A percentile compares a stretch with the other conserved stretches of the same genome.
phyloP scores from a whole-genome alignment of 2,113 vertebrate genomes.

The Oncorhynchus gorbuscha region DNA sequence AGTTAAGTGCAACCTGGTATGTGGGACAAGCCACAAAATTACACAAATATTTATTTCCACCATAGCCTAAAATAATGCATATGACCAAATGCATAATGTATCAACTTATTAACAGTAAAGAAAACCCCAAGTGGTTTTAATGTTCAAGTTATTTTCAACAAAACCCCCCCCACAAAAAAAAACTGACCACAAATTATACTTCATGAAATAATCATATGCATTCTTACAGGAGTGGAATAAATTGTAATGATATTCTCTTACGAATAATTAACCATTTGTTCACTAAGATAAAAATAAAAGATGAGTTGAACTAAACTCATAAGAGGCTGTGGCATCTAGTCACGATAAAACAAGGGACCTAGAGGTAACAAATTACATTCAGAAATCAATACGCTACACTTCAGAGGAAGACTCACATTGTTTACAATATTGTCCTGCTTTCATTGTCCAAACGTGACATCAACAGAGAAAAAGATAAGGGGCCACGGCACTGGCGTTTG shows the following conservation, averaged over 20 bases:
- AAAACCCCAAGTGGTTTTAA: neutral
- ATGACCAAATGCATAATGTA: slow-evolving; percentile 32
- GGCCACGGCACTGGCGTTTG: neutral
- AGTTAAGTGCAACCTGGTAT: slow-evolving; percentile 11
- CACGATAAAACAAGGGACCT: neutral
- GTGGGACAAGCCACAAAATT: slow-evolving; percentile 22
- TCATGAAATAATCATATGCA: neutral
- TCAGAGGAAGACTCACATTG: slow-evolving; percentile 34
- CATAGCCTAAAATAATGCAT: neutral
- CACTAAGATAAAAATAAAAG: neutral
- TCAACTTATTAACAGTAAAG: slow-evolving; percentile 16
- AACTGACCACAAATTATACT: neutral
- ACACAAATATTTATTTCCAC: neutral
- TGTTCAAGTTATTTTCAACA: neutral
- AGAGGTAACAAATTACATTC: slow-evolving; percentile 27
- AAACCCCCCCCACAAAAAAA: neutral
- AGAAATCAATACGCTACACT: slow-evolving; percentile 20
- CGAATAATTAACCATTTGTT: neutral
- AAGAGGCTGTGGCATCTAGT: neutral
- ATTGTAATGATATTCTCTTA: neutral
- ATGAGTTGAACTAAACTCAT: neutral
- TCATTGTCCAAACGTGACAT: neutral
- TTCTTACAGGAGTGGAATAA: neutral
- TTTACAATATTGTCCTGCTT: neutral
- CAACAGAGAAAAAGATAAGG: too few species aligned